Evolutionary conservation across 2,888 invertebrate genomes (phyloP).

Genomic region (Eumacrocentrus americanus): DNA sequence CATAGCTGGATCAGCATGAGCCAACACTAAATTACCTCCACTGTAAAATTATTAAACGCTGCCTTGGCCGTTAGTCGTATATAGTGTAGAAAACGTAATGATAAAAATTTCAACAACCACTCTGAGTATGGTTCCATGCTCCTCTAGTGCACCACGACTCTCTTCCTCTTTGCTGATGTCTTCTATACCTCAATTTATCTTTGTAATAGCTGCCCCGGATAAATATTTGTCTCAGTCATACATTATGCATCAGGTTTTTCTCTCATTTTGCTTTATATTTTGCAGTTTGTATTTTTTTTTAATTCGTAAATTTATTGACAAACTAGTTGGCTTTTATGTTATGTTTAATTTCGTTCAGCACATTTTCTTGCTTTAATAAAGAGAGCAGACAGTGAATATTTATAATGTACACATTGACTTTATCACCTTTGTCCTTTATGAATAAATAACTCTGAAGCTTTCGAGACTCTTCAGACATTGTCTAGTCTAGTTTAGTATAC

Average conservation of each 20-base stretch:
- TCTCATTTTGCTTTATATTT: constrained; percentile 3
- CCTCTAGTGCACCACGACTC: constrained; percentile 16
- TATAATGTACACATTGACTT: no score
- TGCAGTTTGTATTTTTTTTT: neutral
- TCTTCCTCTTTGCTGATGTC: constrained; percentile 7
- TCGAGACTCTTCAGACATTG: neutral
- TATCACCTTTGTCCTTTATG: no score
- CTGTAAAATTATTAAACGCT: constrained; percentile 24
- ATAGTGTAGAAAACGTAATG: constrained; percentile 11
- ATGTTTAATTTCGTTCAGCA: no score
- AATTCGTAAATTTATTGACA: no score
- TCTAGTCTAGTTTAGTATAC: neutral
- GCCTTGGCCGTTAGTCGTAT: constrained; percentile 12
- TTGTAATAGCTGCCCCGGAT: constrained; percentile 33
- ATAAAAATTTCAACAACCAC: constrained; percentile 24
- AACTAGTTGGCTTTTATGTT: no score
- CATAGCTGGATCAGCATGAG: no score
- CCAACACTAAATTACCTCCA: no score
- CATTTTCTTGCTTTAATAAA: no score
- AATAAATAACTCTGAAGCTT: no score
- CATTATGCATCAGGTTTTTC: constrained; percentile 16
- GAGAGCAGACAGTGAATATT: no score
- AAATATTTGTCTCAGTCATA: constrained; percentile 33
- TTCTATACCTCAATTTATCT: constrained; percentile 36
- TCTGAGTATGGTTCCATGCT: constrained; percentile 15